Evolutionary conservation across 2,888 invertebrate genomes (phyloP).

Genomic region (Netelia virgata): DNA sequence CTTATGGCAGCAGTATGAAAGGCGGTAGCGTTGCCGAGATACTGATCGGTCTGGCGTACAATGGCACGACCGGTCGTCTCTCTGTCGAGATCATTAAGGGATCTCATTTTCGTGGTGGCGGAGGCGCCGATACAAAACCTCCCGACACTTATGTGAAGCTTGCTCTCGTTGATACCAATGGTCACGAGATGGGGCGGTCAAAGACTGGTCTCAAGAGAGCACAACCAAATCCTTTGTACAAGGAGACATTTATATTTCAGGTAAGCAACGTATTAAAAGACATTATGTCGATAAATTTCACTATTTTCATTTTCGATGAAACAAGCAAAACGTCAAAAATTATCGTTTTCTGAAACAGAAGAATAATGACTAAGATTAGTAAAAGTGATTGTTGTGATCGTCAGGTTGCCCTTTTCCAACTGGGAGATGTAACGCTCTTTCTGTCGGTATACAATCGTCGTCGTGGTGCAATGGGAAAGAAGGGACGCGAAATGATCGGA

Average conservation of each 20-base stretch:
- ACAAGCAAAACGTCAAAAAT: neutral
- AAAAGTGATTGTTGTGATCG: slow-evolving; percentile 49
- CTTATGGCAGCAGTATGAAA: slow-evolving; percentile 87
- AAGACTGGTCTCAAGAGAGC: slow-evolving; percentile 97
- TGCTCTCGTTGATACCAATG: slow-evolving; percentile 95
- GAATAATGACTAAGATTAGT: neutral
- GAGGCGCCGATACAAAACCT: slow-evolving; percentile 86
- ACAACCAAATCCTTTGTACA: slow-evolving; percentile 97
- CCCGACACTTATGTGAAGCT: slow-evolving; percentile 98
- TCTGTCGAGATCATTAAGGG: slow-evolving; percentile 95
- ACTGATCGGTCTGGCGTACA: slow-evolving; percentile 95
- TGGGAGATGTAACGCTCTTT: slow-evolving; percentile 97
- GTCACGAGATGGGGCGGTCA: slow-evolving; percentile 96
- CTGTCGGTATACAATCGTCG: slow-evolving; percentile 96
- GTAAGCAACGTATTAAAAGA: slow-evolving; percentile 84
- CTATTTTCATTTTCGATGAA: neutral
- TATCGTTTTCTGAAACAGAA: neutral
- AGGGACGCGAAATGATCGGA: slow-evolving; percentile 98
- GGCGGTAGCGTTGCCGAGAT: slow-evolving; percentile 96
- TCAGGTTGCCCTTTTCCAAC: slow-evolving; percentile 96
- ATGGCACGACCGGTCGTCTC: slow-evolving; percentile 96
- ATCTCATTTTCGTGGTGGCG: slow-evolving; percentile 88
- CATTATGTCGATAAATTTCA: neutral
- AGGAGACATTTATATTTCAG: slow-evolving; percentile 98
- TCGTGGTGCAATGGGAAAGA: slow-evolving; percentile 95